Percentiles rank a stretch among this genome's conserved stretches.
Conservation (phyloP, 2,797 vertebrate genomes). For the Cottoperca gobio region DNA sequence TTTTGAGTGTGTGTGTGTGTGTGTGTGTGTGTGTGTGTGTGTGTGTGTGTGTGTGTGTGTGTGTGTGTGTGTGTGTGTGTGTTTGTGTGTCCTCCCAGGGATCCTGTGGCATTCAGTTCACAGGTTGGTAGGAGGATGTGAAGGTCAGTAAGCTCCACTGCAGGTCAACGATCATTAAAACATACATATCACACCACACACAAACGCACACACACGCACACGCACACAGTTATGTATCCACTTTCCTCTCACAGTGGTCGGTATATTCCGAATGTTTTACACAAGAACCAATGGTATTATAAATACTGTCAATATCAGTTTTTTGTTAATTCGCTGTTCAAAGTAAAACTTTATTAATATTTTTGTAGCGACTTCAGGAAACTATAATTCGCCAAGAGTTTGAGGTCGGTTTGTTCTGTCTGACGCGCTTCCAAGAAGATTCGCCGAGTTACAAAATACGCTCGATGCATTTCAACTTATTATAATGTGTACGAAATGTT, state of each 20-base stretch:
- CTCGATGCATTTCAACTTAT: too few relatives aligned
- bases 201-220: slow-evolving; percentile 35
- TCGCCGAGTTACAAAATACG: too few relatives aligned
- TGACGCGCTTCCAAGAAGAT: too few relatives aligned
- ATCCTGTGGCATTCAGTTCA: slow-evolving; percentile 38
- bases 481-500: too few relatives aligned
- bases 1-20: neutral
- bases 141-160: slow-evolving; percentile 60
- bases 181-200: slow-evolving; percentile 6
- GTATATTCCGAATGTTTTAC: too few relatives aligned
- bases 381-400: too few relatives aligned
- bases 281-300: too few relatives aligned
- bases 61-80: slow-evolving; percentile 21
- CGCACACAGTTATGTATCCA: neutral
- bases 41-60: slow-evolving; percentile 20
- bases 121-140: slow-evolving; percentile 59
- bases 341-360: too few relatives aligned
- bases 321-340: too few relatives aligned
- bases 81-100: slow-evolving; percentile 55
- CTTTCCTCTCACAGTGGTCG: neutral
- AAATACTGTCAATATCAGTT: too few relatives aligned
- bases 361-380: too few relatives aligned
- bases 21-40: slow-evolving; percentile 30
- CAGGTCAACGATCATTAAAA: slow-evolving; percentile 59
- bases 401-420: too few relatives aligned